A percentile compares a stretch with the other conserved stretches of the same genome.
Conservation (phyloP, 2,888 invertebrate genomes). For the Clanis bilineata region DNA sequence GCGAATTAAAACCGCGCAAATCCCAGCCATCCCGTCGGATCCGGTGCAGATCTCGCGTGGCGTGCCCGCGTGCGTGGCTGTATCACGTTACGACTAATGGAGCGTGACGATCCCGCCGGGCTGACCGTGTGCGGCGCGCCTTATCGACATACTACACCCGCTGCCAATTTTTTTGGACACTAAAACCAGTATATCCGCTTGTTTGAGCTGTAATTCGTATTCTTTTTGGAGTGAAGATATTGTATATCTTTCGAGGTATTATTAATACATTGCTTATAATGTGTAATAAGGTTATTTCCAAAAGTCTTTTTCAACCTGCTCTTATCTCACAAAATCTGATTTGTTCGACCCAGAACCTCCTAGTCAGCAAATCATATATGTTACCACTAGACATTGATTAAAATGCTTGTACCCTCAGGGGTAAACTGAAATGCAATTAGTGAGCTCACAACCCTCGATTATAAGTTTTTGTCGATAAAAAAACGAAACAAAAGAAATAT, state of each 20-base stretch:
- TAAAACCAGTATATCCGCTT: conserved; percentile 11
- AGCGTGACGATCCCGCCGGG: conserved; percentile 28
- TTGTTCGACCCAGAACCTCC: too few relatives aligned
- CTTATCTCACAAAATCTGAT: too few relatives aligned
- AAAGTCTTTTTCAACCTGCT: too few relatives aligned
- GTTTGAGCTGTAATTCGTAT: not conserved
- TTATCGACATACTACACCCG: conserved; percentile 18
- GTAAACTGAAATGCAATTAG: too few relatives aligned
- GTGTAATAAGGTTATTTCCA: too few relatives aligned
- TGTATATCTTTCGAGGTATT: not conserved
- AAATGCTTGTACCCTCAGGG: too few relatives aligned
- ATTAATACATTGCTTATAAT: not conserved
- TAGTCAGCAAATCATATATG: too few relatives aligned
- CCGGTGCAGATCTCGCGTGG: conserved; percentile 17
- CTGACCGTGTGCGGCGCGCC: conserved; percentile 30
- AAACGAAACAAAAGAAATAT: not conserved
- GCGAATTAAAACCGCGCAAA: conserved; percentile 22
- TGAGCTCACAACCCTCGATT: too few relatives aligned
- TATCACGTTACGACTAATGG: conserved; percentile 40
- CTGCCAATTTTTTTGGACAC: conserved; percentile 6
- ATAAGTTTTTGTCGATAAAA: not conserved
- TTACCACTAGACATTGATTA: too few relatives aligned
- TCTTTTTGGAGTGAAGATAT: too few relatives aligned
- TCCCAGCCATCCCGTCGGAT: conserved; percentile 23
- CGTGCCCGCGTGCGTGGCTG: conserved; percentile 13